Base-by-base conservation (phyloP, 2,797 vertebrate genomes). In the Artibeus jamaicensis region DNA sequence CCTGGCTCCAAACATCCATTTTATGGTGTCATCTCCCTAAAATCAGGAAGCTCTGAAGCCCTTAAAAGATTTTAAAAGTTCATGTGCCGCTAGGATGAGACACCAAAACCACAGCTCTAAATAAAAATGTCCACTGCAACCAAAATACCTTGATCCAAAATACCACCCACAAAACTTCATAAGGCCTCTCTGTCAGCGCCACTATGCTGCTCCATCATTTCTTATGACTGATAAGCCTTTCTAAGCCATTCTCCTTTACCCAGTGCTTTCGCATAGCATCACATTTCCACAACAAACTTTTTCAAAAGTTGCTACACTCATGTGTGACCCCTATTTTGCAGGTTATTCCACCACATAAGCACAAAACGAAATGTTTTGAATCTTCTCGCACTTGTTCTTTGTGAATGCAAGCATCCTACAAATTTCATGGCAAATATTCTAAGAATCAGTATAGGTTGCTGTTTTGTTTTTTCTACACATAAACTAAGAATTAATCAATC, bases 51-150 rank as follows among this genome's bases (percentile, higher is more conserved):
- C 59, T 53, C n/a, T 15, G 4, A 86, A 95, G 19, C 42, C 19
- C 42, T 93, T 59, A 24, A 91, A 87, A 70, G n/a, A 90, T 83
- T 97, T 90, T 84, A 57, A 85, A 92, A 90, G 84, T 67, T 90
- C 34, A 21, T 90, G 55, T 88, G 97, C 55, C 32, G 86, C 48
- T 74, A 48, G n/a, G 8, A 77, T 76, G 26, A 95, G 55, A 89
- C 44, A 95, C 9, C 88, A 86, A 89, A 83, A 90, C 84, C 87
- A 93, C 76, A 94, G 67, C 42, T 82, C 53, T 78, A 86, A 90
- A 78, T 44, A 46, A 83, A 95, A 97, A 70, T 73, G 48, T 93
- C 67, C 82, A 78, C n/a, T 68, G 29, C 12, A 88, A 89, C 39
- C 84, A 91, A 90, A 96, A 93, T 88, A 94, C 53, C 77, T 65